Conservation (phyloP, 2,797 vertebrate species). For the Iguana delicatissima region DNA sequence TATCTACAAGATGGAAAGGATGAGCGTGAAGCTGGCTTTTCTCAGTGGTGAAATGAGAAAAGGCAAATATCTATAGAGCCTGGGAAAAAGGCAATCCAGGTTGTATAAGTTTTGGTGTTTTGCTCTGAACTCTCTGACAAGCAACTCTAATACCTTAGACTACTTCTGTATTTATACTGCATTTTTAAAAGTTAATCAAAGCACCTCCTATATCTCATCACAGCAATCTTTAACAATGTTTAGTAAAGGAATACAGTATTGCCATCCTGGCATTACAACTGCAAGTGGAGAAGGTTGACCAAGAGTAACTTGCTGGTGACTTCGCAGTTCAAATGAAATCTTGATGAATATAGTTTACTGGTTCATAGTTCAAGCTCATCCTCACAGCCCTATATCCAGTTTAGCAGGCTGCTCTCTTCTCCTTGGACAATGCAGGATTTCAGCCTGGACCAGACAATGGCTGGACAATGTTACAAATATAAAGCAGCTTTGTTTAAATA, state of each 20-base stretch:
- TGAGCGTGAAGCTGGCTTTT: constrained; percentile 54
- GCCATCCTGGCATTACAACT: no score
- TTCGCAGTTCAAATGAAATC: not conserved
- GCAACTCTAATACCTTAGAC: not conserved
- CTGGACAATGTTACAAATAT: not conserved
- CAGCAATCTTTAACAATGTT: not conserved
- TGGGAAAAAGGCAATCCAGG: not conserved
- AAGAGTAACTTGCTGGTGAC: not conserved
- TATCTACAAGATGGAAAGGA: constrained; percentile 85
- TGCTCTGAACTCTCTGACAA: not conserved
- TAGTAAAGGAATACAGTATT: not conserved
- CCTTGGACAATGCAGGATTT: not conserved
- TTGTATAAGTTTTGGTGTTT: no score
- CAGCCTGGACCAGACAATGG: not conserved
- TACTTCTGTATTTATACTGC: not conserved
- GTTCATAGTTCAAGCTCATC: not conserved
- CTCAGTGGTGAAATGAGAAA: not conserved
- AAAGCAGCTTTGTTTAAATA: not conserved
- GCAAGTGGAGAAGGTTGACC: not conserved
- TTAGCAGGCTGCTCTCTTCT: not conserved
- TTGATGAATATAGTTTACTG: not conserved
- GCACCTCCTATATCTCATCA: not conserved
- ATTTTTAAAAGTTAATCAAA: not conserved
- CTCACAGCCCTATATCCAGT: not conserved
- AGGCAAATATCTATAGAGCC: not conserved